Evolutionary conservation across 2,113 vertebrate genomes (phyloP).

Genomic region (Oxyruncus cristatus): DNA sequence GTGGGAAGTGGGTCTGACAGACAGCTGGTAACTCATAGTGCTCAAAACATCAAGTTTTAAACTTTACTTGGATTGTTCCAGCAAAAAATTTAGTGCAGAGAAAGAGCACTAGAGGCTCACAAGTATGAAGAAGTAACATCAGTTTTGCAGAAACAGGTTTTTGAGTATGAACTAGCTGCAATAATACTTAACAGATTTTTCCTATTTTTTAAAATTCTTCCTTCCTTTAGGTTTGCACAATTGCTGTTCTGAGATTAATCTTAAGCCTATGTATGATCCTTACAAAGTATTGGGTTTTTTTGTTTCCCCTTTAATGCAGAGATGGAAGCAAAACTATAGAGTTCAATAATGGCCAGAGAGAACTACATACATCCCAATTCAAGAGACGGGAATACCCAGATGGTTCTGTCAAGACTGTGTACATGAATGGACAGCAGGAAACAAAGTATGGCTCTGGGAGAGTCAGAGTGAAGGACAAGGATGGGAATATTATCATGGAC

Average conservation of each 20-base stretch:
- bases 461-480: slow-evolving; percentile 89
- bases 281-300: not conserved
- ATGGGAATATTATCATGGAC: slow-evolving; percentile 87
- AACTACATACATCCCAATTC: slow-evolving; percentile 88
- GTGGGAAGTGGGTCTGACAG: not conserved
- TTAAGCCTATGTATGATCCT: not conserved
- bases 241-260: not conserved
- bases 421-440: slow-evolving; percentile 88
- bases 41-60: not conserved
- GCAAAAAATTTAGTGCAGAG: not conserved
- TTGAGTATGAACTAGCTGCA: not conserved
- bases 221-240: not conserved
- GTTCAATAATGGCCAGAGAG: slow-evolving; percentile 93
- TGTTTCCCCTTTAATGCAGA: slow-evolving; percentile 56
- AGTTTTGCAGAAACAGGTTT: not conserved
- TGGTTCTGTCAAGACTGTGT: slow-evolving; percentile 92
- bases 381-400: slow-evolving; percentile 94
- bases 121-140: accelerated
- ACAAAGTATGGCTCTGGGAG: slow-evolving; percentile 88
- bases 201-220: not conserved
- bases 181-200: not conserved
- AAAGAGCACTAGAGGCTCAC: not conserved
- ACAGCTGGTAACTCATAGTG: accelerated
- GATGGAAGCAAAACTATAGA: slow-evolving; percentile 92
- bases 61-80: not conserved